These are phyloP conservation scores for Balanococcus diminutus DNA, from an alignment of 2,888 invertebrate genomes.

Conservation along the genomic window DNA sequence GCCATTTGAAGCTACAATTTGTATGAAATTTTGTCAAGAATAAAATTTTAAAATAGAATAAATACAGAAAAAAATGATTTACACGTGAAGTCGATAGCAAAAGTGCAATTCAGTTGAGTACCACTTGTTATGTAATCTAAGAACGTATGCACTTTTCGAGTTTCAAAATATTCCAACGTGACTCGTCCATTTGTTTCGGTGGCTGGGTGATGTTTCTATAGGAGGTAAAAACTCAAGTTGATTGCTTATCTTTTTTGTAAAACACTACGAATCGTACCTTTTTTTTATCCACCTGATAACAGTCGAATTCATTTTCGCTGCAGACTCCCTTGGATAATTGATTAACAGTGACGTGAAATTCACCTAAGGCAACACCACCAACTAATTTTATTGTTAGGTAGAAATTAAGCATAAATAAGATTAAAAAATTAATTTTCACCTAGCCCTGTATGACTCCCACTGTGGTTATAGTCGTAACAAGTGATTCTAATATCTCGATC, in stretches of 20 bases:
- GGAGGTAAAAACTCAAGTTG: too few relatives aligned
- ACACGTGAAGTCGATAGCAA: conserved; percentile 65
- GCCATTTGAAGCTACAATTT: conserved; percentile 63
- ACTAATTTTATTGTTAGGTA: neutral
- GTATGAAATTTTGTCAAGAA: conserved; percentile 10
- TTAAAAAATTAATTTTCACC: conserved; percentile 60
- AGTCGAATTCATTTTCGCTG: conserved; percentile 32
- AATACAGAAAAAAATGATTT: conserved; percentile 51
- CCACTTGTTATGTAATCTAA: conserved; percentile 67
- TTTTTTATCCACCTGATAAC: neutral
- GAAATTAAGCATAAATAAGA: conserved; percentile 57
- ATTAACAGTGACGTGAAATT: conserved; percentile 62
- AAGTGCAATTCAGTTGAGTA: conserved; percentile 63
- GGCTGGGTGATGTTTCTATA: neutral
- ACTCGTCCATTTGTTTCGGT: conserved; percentile 28
- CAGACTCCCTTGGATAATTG: conserved; percentile 61
- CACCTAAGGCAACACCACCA: conserved; percentile 58
- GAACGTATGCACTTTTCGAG: conserved; percentile 63
- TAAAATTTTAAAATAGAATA: conserved; percentile 1
- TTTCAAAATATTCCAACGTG: conserved; percentile 55
- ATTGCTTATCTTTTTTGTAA: too few relatives aligned
- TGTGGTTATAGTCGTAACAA: conserved; percentile 65
- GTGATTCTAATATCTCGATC: conserved; percentile 64
- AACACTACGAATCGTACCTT: neutral
- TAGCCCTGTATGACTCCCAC: conserved; percentile 64